These are phyloP conservation scores for Gambusia affinis DNA, from an alignment of 2,113 vertebrate species.

Conservation along the genomic window DNA sequence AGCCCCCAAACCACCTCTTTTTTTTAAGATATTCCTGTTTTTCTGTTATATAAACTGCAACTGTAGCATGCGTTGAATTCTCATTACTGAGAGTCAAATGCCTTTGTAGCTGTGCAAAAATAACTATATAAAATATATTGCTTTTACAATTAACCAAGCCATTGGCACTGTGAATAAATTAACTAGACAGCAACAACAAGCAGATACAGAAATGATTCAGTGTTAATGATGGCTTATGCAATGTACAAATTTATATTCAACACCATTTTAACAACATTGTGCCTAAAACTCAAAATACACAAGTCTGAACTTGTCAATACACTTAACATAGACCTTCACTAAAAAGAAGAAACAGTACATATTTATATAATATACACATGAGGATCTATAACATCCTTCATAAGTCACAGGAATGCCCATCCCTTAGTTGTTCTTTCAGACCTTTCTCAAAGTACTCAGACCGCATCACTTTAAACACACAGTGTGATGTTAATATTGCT, in stretches of 20 bases:
- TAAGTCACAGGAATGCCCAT: slow-evolving; percentile 74
- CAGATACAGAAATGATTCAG: slow-evolving; percentile 73
- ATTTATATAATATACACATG: slow-evolving; percentile 76
- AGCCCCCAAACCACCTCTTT: slow-evolving; percentile 57
- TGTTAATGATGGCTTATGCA: slow-evolving; percentile 79
- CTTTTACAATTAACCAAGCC: slow-evolving; percentile 89
- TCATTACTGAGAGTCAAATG: slow-evolving; percentile 74
- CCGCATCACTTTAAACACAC: slow-evolving; percentile 8
- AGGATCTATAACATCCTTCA: slow-evolving; percentile 74
- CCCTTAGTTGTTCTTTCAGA: slow-evolving; percentile 38
- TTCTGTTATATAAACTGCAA: slow-evolving; percentile 79
- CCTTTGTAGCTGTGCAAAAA: slow-evolving; percentile 93
- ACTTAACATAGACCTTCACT: slow-evolving; percentile 76
- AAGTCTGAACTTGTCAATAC: slow-evolving; percentile 72
- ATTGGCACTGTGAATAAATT: slow-evolving; percentile 91
- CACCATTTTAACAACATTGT: slow-evolving; percentile 77
- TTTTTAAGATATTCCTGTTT: slow-evolving; percentile 58
- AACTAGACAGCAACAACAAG: slow-evolving; percentile 86
- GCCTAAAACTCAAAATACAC: slow-evolving; percentile 77
- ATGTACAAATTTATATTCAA: slow-evolving; percentile 83
- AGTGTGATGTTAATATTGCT: neutral
- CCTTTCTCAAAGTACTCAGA: slow-evolving; percentile 14
- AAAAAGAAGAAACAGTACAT: slow-evolving; percentile 73
- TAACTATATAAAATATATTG: slow-evolving; percentile 93
- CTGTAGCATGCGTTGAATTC: slow-evolving; percentile 77